These are phyloP conservation scores for Ceyx margarethae DNA, from an alignment of 2,113 vertebrate genomes.

Conservation along the genomic window DNA sequence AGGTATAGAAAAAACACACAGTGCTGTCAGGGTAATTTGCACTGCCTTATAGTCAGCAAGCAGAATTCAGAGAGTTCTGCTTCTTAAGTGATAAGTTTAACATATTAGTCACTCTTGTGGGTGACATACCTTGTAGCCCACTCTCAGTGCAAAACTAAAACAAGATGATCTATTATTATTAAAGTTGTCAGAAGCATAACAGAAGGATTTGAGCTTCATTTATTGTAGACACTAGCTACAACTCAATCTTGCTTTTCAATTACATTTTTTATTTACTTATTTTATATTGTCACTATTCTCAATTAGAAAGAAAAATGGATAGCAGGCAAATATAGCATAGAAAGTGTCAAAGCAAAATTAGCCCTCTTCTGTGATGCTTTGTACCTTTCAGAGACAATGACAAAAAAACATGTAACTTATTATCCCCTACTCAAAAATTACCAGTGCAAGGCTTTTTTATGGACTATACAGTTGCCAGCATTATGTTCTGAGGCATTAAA, in stretches of 20 bases:
- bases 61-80: constrained; percentile 72
- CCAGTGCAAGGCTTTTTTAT: not conserved
- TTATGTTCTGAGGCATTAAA: not conserved
- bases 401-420: not conserved
- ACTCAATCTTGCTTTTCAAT: constrained; percentile 32
- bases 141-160: constrained; percentile 43
- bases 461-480: not conserved
- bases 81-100: constrained; percentile 69
- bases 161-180: constrained; percentile 62
- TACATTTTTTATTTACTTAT: constrained; percentile 48
- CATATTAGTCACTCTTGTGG: constrained; percentile 57
- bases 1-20: constrained; percentile 35
- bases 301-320: constrained; percentile 6
- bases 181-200: constrained; percentile 11
- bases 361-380: not conserved
- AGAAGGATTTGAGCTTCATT: constrained; percentile 10
- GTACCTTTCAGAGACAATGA: not conserved
- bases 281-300: constrained; percentile 17
- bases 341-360: not conserved
- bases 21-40: constrained; percentile 70
- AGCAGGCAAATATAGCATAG: not conserved
- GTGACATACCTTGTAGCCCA: constrained; percentile 67
- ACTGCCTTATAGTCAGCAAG: constrained; percentile 69
- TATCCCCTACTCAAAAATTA: not conserved
- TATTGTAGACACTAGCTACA: not conserved